Conservation (phyloP, 2,888 invertebrate species). For the Euclidia mi region DNA sequence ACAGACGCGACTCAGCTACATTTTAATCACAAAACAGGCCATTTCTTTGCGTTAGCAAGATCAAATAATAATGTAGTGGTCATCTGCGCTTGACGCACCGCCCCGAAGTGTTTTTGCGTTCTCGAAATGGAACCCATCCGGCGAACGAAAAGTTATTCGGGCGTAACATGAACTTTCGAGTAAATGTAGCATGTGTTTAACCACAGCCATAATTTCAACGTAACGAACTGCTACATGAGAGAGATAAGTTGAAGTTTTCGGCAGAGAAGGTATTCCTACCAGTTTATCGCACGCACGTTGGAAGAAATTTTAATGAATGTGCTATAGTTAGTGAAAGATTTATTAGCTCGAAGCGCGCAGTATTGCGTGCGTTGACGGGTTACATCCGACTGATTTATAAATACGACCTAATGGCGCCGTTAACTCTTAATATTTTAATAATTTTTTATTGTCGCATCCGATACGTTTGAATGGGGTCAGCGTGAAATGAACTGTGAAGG, state of each 20-base stretch:
- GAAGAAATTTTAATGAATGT: slow-evolving; percentile 87
- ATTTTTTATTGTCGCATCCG: slow-evolving; percentile 55
- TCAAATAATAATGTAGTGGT: slow-evolving; percentile 56
- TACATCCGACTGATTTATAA: slow-evolving; percentile 68
- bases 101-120: slow-evolving; percentile 67
- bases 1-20: slow-evolving; percentile 2
- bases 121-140: slow-evolving; percentile 69
- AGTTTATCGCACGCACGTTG: slow-evolving; percentile 86
- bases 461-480: slow-evolving; percentile 45
- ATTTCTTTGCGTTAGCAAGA: slow-evolving; percentile 40
- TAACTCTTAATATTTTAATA: slow-evolving; percentile 68
- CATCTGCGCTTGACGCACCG: slow-evolving; percentile 59
- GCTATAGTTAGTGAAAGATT: slow-evolving; percentile 74
- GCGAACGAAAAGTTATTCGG: slow-evolving; percentile 82
- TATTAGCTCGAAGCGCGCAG: slow-evolving; percentile 57
- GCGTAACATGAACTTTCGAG: slow-evolving; percentile 86
- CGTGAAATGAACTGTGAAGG: slow-evolving; percentile 46
- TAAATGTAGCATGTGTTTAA: slow-evolving; percentile 89
- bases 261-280: slow-evolving; percentile 71
- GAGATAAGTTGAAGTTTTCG: slow-evolving; percentile 89
- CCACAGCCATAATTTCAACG: slow-evolving; percentile 84
- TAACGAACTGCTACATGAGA: slow-evolving; percentile 87
- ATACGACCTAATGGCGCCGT: slow-evolving; percentile 68
- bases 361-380: slow-evolving; percentile 57
- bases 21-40: slow-evolving; percentile 17